These are phyloP conservation scores for Falco berigora DNA, from an alignment of 2,797 vertebrate species.

Conservation along the genomic window DNA sequence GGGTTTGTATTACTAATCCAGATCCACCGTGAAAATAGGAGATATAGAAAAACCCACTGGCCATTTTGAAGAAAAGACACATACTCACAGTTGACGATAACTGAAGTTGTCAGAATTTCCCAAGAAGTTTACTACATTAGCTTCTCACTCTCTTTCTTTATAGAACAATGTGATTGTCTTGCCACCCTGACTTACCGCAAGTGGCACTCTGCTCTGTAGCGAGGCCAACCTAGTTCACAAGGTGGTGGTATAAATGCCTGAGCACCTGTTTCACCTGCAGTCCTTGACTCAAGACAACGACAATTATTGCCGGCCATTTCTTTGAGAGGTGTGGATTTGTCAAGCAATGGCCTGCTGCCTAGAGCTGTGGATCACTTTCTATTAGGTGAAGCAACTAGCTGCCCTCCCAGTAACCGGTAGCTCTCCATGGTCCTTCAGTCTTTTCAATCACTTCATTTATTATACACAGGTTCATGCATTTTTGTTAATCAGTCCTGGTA, in stretches of 20 bases:
- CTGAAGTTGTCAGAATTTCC: not conserved
- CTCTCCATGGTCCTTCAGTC: conserved; percentile 53
- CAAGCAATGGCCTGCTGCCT: not conserved
- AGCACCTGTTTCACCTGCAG: not conserved
- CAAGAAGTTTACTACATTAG: not conserved
- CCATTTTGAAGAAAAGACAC: not conserved
- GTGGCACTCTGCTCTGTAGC: not conserved
- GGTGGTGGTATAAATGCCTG: not conserved
- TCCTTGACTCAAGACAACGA: not conserved
- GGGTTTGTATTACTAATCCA: not conserved
- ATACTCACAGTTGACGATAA: not conserved
- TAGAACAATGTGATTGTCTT: not conserved
- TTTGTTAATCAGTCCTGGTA: not conserved
- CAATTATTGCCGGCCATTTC: not conserved
- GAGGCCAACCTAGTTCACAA: not conserved
- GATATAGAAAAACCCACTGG: not conserved
- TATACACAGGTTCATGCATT: not conserved
- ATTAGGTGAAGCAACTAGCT: not conserved
- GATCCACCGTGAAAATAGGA: not conserved
- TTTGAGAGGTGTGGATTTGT: not conserved
- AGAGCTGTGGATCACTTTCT: not conserved
- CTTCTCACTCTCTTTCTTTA: not conserved
- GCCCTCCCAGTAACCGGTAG: not conserved
- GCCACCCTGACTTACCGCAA: not conserved
- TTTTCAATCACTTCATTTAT: not conserved